Conservation (phyloP, 2,113 vertebrate genomes). For the Gallinago undulata region DNA sequence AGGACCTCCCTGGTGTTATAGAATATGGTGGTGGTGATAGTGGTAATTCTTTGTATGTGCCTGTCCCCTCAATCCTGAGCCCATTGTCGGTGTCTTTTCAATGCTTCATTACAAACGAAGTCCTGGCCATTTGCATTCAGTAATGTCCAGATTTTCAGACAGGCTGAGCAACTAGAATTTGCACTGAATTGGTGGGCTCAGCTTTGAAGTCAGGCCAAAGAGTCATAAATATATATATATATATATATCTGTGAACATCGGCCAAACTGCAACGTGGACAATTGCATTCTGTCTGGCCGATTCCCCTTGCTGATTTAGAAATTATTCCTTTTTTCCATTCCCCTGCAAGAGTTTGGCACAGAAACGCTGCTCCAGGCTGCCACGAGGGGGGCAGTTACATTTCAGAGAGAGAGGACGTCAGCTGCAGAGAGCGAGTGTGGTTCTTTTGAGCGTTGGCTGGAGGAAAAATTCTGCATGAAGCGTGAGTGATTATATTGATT, state of each 20-base stretch:
- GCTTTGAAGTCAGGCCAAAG: constrained; percentile 21
- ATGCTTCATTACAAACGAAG: neutral
- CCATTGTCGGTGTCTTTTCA: neutral
- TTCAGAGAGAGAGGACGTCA: neutral
- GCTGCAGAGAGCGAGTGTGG: neutral
- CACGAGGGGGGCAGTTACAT: neutral
- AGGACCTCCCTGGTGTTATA: neutral
- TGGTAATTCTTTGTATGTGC: neutral
- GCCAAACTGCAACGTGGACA: neutral
- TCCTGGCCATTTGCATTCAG: constrained; percentile 41
- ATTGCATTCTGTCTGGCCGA: neutral
- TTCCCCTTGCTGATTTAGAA: neutral
- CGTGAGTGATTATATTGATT: neutral
- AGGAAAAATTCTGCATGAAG: neutral
- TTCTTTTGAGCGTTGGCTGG: neutral
- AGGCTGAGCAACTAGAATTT: constrained; percentile 10
- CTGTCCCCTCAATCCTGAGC: constrained; percentile 15
- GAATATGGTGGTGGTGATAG: constrained; percentile 22
- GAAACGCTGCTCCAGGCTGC: neutral
- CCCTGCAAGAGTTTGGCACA: constrained; percentile 25
- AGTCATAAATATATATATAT: neutral
- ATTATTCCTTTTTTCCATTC: constrained; percentile 3
- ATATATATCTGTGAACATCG: neutral
- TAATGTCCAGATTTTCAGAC: constrained; percentile 57
- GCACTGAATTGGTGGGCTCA: constrained; percentile 23